Conservation (phyloP, 2,888 invertebrate species). For the Glaucopsyche alexis region DNA sequence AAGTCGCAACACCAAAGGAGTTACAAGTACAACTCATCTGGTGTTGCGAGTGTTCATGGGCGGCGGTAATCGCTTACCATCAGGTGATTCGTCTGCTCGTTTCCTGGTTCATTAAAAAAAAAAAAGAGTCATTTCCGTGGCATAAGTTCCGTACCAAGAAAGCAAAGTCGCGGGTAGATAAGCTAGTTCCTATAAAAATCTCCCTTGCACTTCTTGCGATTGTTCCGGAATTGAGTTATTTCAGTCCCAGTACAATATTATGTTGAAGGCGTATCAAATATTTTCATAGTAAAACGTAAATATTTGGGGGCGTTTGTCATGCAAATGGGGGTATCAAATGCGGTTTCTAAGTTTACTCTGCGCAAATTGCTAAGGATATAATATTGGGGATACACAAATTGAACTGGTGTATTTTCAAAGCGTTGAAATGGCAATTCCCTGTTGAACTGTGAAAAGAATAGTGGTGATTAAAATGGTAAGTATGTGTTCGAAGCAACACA, state of each 20-base stretch:
- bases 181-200: too few species aligned
- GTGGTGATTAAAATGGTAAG: neutral
- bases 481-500: neutral
- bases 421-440: neutral
- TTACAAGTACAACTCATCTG: too few species aligned
- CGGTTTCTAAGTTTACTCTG: neutral
- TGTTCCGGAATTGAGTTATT: too few species aligned
- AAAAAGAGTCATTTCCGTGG: too few species aligned
- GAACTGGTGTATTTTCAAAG: neutral
- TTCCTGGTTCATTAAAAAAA: too few species aligned
- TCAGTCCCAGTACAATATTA: neutral
- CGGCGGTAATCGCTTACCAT: too few species aligned
- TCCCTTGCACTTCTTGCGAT: too few species aligned
- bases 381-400: constrained; percentile 7
- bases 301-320: constrained; percentile 8
- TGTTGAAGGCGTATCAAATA: neutral
- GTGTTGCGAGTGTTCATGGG: too few species aligned
- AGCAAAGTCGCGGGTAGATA: too few species aligned
- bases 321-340: constrained; percentile 14
- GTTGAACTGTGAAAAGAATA: neutral
- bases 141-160: too few species aligned
- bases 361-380: neutral
- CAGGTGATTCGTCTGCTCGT: too few species aligned
- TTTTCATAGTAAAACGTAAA: constrained; percentile 13
- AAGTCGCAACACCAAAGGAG: too few species aligned